These are phyloP conservation scores for Galeopterus variegatus DNA, from an alignment of 2,113 vertebrate species.

Conservation along the genomic window DNA sequence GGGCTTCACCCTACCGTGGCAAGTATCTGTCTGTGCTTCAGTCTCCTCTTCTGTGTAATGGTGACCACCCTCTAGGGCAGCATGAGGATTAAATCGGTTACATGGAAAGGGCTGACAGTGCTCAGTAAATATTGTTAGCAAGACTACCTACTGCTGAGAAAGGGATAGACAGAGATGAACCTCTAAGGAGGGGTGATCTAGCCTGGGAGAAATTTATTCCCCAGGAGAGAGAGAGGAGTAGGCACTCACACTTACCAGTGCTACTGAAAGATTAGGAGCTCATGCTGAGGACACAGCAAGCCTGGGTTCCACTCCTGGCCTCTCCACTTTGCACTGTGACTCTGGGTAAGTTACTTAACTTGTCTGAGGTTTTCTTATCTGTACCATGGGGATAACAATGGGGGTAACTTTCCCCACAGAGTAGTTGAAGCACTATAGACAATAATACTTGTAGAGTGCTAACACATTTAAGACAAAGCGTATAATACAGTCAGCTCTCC, in stretches of 20 bases:
- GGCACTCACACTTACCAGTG: neutral
- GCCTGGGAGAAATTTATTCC: neutral
- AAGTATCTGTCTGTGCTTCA: neutral
- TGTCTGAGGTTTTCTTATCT: neutral
- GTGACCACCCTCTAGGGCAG: too few relatives aligned
- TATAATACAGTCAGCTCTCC: neutral
- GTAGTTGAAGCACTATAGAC: neutral
- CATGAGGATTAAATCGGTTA: too few relatives aligned
- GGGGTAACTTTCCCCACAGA: neutral
- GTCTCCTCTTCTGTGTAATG: neutral
- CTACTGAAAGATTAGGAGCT: neutral
- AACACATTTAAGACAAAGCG: neutral
- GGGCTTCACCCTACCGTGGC: neutral
- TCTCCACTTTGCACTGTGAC: neutral
- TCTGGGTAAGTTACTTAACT: neutral
- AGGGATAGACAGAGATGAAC: neutral
- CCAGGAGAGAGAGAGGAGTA: too few relatives aligned
- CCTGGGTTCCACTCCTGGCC: neutral
- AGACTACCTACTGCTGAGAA: neutral
- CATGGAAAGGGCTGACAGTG: neutral
- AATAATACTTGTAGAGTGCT: neutral
- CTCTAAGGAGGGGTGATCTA: neutral
- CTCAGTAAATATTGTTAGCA: neutral
- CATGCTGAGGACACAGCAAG: neutral
- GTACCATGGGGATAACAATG: too few relatives aligned